phyloP scores from a whole-genome alignment of 2,113 vertebrate species.

The Eolophus roseicapilla region DNA sequence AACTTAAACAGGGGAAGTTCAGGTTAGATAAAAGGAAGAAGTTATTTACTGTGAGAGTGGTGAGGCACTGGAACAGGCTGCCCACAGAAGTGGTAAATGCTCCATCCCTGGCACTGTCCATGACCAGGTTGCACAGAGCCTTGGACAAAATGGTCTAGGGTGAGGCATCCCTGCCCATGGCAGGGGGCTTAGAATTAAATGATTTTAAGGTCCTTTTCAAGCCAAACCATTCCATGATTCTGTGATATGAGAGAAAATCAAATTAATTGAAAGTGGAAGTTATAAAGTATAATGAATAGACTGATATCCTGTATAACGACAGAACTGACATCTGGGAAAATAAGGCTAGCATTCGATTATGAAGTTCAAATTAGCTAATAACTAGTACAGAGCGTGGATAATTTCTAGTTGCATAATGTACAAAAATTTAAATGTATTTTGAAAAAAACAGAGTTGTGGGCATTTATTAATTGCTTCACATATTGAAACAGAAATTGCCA shows the following conservation, averaged over 20 bases:
- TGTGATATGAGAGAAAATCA: neutral
- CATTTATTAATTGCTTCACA: constrained; percentile 28
- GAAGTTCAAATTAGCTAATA: constrained; percentile 52
- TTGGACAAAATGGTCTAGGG: neutral
- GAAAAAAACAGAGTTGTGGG: neutral
- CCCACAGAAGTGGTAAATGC: neutral
- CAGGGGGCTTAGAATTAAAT: neutral
- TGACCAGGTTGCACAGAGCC: neutral
- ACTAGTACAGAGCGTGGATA: constrained; percentile 18
- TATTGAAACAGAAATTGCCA: constrained; percentile 21
- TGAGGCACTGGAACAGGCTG: neutral
- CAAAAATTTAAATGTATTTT: constrained; percentile 27
- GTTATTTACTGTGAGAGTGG: neutral
- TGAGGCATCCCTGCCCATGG: neutral
- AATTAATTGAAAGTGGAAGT: constrained; percentile 23
- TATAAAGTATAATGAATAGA: neutral
- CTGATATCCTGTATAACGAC: neutral
- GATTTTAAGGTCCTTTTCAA: neutral
- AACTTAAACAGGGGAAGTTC: neutral
- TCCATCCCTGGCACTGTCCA: neutral
- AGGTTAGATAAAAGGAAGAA: neutral
- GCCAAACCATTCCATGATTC: neutral
- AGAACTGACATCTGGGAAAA: constrained; percentile 17
- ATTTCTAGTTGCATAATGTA: constrained; percentile 43
- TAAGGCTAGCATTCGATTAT: constrained; percentile 17